phyloP scores from a whole-genome alignment of 2,113 vertebrate species.

The Aphyosemion australe region DNA sequence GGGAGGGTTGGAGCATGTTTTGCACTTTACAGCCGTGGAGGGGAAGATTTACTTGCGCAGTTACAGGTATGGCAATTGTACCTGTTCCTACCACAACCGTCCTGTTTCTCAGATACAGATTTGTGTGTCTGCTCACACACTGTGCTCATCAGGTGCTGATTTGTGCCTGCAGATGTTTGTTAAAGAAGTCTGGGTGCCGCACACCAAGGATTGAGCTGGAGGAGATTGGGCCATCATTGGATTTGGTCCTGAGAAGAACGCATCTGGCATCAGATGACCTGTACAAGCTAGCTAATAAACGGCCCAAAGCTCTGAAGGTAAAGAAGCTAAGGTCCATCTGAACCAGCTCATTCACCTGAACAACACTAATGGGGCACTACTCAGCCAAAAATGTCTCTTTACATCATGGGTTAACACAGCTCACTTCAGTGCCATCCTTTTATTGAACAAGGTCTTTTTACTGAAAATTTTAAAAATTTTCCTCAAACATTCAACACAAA shows the following conservation, averaged over 20 bases:
- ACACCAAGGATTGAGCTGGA: slow-evolving; percentile 94
- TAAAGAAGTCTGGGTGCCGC: slow-evolving; percentile 96
- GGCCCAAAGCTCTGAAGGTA: slow-evolving; percentile 91
- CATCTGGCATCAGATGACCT: slow-evolving; percentile 95
- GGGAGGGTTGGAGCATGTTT: slow-evolving; percentile 90
- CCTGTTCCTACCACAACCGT: background rate
- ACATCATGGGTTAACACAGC: no score
- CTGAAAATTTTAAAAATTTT: no score
- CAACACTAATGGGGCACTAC: no score
- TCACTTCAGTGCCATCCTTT: no score
- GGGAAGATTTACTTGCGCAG: slow-evolving; percentile 93
- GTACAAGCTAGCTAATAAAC: slow-evolving; percentile 86
- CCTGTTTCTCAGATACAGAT: no score
- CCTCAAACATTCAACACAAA: no score
- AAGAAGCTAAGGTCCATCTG: background rate
- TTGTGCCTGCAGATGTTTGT: slow-evolving; percentile 78
- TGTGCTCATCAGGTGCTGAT: background rate
- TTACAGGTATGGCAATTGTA: slow-evolving; percentile 84
- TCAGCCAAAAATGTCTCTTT: no score
- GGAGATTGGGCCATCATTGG: slow-evolving; percentile 93
- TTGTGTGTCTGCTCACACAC: no score
- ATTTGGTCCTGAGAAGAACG: slow-evolving; percentile 88
- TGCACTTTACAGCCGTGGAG: slow-evolving; percentile 92
- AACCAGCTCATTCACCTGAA: no score
- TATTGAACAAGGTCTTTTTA: no score